Evolutionary conservation across 2,888 invertebrate genomes (phyloP).

Genomic region (Pristionchus maxplancki): DNA sequence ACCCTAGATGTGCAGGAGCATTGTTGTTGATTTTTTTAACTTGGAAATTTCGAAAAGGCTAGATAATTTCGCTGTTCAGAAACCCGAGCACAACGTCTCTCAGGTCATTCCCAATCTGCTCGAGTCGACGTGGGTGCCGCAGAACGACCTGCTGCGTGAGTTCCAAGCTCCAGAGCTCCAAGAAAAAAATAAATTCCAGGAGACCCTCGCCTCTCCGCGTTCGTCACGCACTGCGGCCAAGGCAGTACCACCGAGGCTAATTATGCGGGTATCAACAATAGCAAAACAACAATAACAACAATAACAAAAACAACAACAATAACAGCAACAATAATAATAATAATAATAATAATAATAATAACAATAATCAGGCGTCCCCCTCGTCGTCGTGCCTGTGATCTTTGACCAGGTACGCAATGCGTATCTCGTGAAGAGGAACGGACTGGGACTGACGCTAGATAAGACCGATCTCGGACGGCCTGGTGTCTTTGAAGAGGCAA

Average conservation of each 20-base stretch:
- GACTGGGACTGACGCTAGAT: not conserved
- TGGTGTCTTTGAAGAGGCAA: not conserved
- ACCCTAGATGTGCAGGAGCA: not conserved
- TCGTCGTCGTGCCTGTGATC: slow-evolving; percentile 79
- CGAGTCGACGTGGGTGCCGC: slow-evolving; percentile 42
- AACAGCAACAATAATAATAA: too few relatives aligned
- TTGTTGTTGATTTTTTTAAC: too few relatives aligned
- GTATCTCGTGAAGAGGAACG: slow-evolving; percentile 70
- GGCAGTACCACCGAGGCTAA: slow-evolving; percentile 27
- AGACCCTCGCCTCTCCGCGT: slow-evolving; percentile 28
- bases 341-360: not conserved
- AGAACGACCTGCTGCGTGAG: slow-evolving; percentile 22
- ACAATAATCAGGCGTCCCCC: slow-evolving; percentile 78
- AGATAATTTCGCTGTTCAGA: not conserved
- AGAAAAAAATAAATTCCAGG: not conserved
- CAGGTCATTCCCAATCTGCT: slow-evolving; percentile 19
- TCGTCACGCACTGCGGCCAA: slow-evolving; percentile 35
- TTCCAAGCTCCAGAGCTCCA: not conserved
- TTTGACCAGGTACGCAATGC: slow-evolving; percentile 79
- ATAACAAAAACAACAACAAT: too few relatives aligned
- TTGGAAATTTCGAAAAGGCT: not conserved
- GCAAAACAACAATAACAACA: too few relatives aligned
- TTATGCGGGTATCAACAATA: slow-evolving; percentile 41
- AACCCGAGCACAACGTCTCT: slow-evolving; percentile 31
- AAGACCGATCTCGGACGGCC: not conserved